Base-by-base conservation (phyloP, 2,113 vertebrate species). In the Callaeas wilsoni region DNA sequence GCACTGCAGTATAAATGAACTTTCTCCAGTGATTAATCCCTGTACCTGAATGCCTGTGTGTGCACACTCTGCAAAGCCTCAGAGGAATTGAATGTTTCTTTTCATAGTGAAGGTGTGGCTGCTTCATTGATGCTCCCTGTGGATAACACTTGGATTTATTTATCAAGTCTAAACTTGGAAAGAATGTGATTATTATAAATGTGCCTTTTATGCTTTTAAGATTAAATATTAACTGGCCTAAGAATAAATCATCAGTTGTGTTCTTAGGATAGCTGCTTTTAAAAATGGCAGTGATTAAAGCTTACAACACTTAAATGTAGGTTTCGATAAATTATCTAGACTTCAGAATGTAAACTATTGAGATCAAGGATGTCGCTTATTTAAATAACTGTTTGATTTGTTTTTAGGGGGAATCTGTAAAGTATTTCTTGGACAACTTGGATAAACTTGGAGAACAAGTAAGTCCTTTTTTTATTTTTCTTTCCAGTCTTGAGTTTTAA, bases 401-500 rank as follows among this genome's bases (percentile, higher is more conserved):
- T 95, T 98, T 98, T 97, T 91, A 99, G 99, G 99, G 99, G 70
- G 99, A 99, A 98, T 99, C 99, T 64, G 99, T 99, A 96, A 99
- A 99, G 97, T 99, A 99, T 98, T 99, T 99, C 98, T 98, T 99
- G 99, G 99, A 99, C 98, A 99, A 99, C 98, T 98, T 99, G 98
- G 99, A 99, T 98, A 99, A 99, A 98, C 98, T 99, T 52, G 98
- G 99, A 97, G 98, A 99, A 90, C 95, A 87, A 98, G 99, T 99
- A 98, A 99, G 99, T 98, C 42, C 16, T 63, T 60, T 84, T 62
- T 56, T 57, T n/a, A 62, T 37, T 55, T 80, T 68, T 95, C 93
- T 80, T 92, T 89, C 47, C 33, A 39, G 18, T 85, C 87, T 81
- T 93, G 63, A 67, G 60, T 81, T 91, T 87, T 87, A 89, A 93